These are phyloP conservation scores for Platycheirus albimanus DNA, from an alignment of 2,888 invertebrate species.

Conservation along the genomic window DNA sequence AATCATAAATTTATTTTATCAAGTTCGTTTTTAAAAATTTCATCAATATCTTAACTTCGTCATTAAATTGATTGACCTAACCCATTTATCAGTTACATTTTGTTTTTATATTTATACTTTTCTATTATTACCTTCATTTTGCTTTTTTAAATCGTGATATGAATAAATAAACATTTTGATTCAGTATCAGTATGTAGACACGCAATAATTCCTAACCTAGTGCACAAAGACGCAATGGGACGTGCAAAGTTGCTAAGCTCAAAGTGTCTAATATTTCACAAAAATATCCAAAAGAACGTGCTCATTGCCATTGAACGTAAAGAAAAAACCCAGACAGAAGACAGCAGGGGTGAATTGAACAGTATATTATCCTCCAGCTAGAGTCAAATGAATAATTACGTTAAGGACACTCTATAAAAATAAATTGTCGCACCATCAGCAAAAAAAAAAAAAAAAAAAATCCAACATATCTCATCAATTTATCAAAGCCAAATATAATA, in stretches of 20 bases:
- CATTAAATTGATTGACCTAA: too few relatives aligned
- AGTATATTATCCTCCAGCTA: neutral
- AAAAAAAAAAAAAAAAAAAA: too few relatives aligned
- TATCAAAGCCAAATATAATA: slow-evolving; percentile 11
- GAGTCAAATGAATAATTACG: slow-evolving; percentile 31
- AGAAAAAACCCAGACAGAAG: neutral
- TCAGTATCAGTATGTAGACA: neutral
- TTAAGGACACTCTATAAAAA: slow-evolving; percentile 40
- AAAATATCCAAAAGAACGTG: neutral
- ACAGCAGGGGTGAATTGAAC: neutral
- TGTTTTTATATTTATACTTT: neutral
- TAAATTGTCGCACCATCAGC: slow-evolving; percentile 24
- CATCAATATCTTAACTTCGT: too few relatives aligned
- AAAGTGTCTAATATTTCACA: slow-evolving; percentile 13
- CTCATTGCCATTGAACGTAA: slow-evolving; percentile 3
- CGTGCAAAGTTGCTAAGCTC: neutral
- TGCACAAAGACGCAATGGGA: neutral
- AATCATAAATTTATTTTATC: too few relatives aligned
- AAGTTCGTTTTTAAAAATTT: too few relatives aligned
- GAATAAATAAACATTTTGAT: slow-evolving; percentile 11
- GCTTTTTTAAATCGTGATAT: neutral
- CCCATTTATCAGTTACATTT: too few relatives aligned
- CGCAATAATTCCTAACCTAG: neutral
- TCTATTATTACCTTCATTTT: neutral
- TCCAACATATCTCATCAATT: slow-evolving; percentile 9